Percentiles rank a stretch among this genome's conserved stretches.
These are phyloP conservation scores for Cheilosia impressa DNA, from an alignment of 2,888 invertebrate species.

Conservation along the genomic window DNA sequence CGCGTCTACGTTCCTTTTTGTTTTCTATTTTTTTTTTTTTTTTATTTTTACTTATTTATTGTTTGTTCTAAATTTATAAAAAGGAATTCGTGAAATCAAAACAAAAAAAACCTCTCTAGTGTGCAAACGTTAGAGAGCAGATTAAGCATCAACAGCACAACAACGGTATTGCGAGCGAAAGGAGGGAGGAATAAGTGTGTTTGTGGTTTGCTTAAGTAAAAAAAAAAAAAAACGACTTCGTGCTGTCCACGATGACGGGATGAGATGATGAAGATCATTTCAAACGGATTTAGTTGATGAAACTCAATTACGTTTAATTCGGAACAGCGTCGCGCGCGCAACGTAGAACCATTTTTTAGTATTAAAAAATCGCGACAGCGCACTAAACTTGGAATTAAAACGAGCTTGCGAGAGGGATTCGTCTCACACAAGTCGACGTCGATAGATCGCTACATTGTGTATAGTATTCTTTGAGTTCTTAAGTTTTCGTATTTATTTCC, in stretches of 20 bases:
- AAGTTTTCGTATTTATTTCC: not conserved
- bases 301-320: constrained; percentile 79
- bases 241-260: constrained; percentile 63
- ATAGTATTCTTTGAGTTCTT: constrained; percentile 12
- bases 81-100: constrained; percentile 12
- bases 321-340: constrained; percentile 62
- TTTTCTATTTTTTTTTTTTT: constrained; percentile 22
- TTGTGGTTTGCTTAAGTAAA: constrained; percentile 52
- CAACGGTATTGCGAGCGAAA: constrained; percentile 16
- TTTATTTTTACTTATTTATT: constrained; percentile 49
- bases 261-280: constrained; percentile 70
- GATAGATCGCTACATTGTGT: constrained; percentile 21
- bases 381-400: constrained; percentile 41
- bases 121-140: constrained; percentile 38
- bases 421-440: constrained; percentile 22
- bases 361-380: constrained; percentile 53
- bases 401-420: constrained; percentile 21
- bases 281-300: constrained; percentile 77
- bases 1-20: constrained; percentile 55
- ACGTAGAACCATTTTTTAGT: constrained; percentile 31
- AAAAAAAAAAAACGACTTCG: constrained; percentile 28
- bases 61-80: constrained; percentile 60
- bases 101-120: constrained; percentile 32
- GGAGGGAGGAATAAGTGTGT: constrained; percentile 42
- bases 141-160: not conserved